phyloP scores from a whole-genome alignment of 2,888 invertebrate species.

The Tryphoninae sp. region DNA sequence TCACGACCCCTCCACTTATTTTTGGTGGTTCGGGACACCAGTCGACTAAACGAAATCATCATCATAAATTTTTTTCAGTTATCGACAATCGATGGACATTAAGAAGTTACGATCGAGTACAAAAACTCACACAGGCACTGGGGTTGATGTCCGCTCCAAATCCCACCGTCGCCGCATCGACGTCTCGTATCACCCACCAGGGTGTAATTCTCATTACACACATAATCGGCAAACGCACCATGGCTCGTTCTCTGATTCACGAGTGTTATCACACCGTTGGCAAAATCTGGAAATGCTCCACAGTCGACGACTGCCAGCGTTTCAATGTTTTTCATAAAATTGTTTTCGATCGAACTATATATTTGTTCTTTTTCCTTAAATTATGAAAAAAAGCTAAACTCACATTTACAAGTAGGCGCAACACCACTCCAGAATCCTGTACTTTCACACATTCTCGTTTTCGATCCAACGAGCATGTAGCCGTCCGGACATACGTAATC shows the following conservation, averaged over 20 bases:
- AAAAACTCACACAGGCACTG: conserved; percentile 86
- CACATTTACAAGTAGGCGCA: conserved; percentile 94
- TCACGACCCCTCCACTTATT: conserved; percentile 89
- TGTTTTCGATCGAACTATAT: neutral
- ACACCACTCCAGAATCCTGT: conserved; percentile 93
- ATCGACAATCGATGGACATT: neutral
- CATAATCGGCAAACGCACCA: conserved; percentile 89
- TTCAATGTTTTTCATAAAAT: conserved; percentile 8
- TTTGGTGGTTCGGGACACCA: conserved; percentile 94
- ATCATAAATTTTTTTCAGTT: neutral
- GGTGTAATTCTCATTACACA: conserved; percentile 93
- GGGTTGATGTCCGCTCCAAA: conserved; percentile 90
- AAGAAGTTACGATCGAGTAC: neutral
- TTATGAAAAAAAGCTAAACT: neutral
- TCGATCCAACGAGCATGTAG: conserved; percentile 89
- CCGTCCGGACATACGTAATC: conserved; percentile 91
- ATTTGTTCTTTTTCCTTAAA: neutral
- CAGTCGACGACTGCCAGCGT: conserved; percentile 89
- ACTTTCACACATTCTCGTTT: conserved; percentile 86
- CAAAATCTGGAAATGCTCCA: conserved; percentile 86
- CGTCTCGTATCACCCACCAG: conserved; percentile 89
- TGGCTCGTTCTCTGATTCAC: conserved; percentile 89
- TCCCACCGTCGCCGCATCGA: conserved; percentile 88
- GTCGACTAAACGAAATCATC: conserved; percentile 82
- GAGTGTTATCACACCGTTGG: conserved; percentile 88